Conservation (phyloP, 2,113 vertebrate species). For the Laticauda colubrina region DNA sequence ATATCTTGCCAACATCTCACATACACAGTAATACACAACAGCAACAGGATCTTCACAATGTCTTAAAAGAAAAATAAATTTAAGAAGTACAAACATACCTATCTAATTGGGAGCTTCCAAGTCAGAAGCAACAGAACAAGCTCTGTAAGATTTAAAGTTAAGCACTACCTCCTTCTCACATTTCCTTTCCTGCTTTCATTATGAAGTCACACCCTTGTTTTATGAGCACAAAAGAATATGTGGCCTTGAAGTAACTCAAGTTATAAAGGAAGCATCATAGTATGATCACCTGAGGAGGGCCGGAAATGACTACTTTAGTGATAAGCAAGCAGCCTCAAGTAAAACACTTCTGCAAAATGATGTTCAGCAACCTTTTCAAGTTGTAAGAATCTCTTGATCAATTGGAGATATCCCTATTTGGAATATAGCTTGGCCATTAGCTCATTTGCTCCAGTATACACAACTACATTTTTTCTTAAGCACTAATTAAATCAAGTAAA, state of each 20-base stretch:
- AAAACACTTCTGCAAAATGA: not conserved
- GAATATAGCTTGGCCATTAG: not conserved
- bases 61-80: not conserved
- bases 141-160: not conserved
- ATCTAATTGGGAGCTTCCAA: conserved; percentile 17
- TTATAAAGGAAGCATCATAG: not conserved
- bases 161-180: conserved; percentile 6
- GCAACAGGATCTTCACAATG: not conserved
- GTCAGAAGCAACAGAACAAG: not conserved
- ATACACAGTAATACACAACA: not conserved
- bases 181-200: conserved; percentile 20
- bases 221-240: not conserved
- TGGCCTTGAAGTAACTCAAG: not conserved
- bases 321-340: not conserved
- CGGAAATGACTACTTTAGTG: conserved; percentile 4
- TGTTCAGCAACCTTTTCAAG: not conserved
- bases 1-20: not conserved
- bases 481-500: not conserved
- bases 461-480: not conserved
- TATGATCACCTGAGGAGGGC: not conserved
- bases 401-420: not conserved
- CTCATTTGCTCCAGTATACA: not conserved
- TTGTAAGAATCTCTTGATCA: not conserved
- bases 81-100: not conserved
- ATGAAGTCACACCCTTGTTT: not conserved